Evolutionary conservation across 2,888 invertebrate species (phyloP).

Genomic region (Ferdinandea cuprea): DNA sequence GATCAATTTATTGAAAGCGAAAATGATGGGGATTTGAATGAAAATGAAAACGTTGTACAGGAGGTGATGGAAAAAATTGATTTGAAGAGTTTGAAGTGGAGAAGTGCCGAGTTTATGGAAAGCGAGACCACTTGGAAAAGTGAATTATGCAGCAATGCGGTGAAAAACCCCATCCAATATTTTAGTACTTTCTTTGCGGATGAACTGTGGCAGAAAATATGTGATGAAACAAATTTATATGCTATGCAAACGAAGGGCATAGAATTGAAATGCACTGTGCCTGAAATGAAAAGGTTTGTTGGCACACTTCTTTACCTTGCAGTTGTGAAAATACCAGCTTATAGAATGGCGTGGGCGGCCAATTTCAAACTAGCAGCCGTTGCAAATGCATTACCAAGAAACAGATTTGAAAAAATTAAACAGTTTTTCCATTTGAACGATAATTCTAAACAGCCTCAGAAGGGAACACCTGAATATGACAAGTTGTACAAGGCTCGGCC

Average conservation of each 20-base stretch:
- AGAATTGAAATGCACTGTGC: slow-evolving; percentile 60
- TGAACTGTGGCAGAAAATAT: slow-evolving; percentile 66
- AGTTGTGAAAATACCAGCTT: slow-evolving; percentile 24
- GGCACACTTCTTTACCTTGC: slow-evolving; percentile 42
- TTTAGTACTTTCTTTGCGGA: slow-evolving; percentile 62
- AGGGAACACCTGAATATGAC: slow-evolving; percentile 22
- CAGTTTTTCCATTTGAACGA: slow-evolving; percentile 49
- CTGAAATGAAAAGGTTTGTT: slow-evolving; percentile 60
- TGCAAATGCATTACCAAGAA: slow-evolving; percentile 28
- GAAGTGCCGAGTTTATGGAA: slow-evolving; percentile 64
- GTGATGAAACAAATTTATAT: slow-evolving; percentile 66
- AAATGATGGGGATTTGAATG: slow-evolving; percentile 47
- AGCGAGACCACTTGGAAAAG: slow-evolving; percentile 61
- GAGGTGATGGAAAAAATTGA: slow-evolving; percentile 68
- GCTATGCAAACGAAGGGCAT: slow-evolving; percentile 58
- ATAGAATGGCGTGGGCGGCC: slow-evolving; percentile 38
- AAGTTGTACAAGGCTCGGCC: slow-evolving; percentile 34
- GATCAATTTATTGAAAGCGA: slow-evolving; percentile 53
- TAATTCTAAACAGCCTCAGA: slow-evolving; percentile 39
- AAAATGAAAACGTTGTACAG: slow-evolving; percentile 62
- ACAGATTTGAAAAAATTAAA: slow-evolving; percentile 51
- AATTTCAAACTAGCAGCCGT: slow-evolving; percentile 40
- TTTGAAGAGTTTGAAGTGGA: slow-evolving; percentile 70
- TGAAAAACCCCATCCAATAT: slow-evolving; percentile 65
- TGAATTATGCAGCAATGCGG: slow-evolving; percentile 53